Evolutionary conservation across 2,797 vertebrate species (phyloP).

Genomic region (Bradypodion pumilum): DNA sequence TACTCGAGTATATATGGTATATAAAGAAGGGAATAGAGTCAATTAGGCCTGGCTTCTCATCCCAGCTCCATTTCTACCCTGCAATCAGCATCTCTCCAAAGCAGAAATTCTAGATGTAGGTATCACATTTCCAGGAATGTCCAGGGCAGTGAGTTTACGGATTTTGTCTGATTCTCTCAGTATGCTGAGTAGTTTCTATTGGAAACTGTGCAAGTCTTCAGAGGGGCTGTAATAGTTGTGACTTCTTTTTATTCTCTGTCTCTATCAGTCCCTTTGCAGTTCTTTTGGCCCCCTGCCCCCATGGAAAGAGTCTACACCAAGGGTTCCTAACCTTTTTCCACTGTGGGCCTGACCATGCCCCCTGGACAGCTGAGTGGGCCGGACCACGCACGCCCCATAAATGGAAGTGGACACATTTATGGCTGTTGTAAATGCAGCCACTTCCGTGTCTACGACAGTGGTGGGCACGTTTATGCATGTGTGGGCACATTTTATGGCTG

Average conservation of each 20-base stretch:
- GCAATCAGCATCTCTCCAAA: not conserved
- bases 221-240: not conserved
- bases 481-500: no score
- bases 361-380: no score
- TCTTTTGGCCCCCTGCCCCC: not conserved
- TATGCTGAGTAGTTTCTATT: not conserved
- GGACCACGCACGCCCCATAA: no score
- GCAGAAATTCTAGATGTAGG: not conserved
- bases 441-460: no score
- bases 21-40: no score
- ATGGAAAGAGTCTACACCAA: not conserved
- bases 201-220: not conserved
- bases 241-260: not conserved
- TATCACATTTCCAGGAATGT: not conserved
- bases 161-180: not conserved
- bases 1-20: no score
- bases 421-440: no score
- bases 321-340: no score
- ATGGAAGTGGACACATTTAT: no score
- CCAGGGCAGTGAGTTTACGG: not conserved
- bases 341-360: no score
- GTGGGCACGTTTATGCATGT: no score
- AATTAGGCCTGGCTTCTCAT: not conserved
- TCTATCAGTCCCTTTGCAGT: not conserved
- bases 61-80: not conserved